Base-by-base conservation (phyloP, 2,888 invertebrate genomes). In the Drosophila mulleri region DNA sequence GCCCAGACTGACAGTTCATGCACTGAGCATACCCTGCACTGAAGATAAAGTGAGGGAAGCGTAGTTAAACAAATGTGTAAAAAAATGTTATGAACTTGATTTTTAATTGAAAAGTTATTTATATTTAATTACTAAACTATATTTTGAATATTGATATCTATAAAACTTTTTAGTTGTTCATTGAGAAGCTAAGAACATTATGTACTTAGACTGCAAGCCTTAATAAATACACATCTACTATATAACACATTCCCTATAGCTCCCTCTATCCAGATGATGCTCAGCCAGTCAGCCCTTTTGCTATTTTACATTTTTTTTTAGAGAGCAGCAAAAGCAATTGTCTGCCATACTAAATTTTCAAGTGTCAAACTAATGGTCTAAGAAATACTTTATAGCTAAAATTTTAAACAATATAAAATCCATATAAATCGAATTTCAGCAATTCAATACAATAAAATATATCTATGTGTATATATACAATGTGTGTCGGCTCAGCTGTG, bases 351-450 rank as follows among this genome's bases (percentile, higher is more conserved):
- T 87, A 84, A 89, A 89, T 86, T 86, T 78, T 78, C 85, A 82
- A 86, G 89, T 89, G 89, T 80, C 86, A 86, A 86, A 86, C 88
- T 84, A 86, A 86, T 89, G 89, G 86, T 73, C 84, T 87, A 89
- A 87, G 82, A 86, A 84, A 89, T 86, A 80, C 80, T 89, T 86
- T 85, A 84, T 88, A 70, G 83, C 88, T 70, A 66, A 75, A 78
- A 83, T 82, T 88, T 82, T 82, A 88, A 84, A 85, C 86, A 84
- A 88, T 85, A 88, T 83, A 77, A 70, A 72, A 75, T 57, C 75
- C 72, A 72, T 70, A 74, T 69, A 74, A 74, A 76, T 80, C 87
- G 82, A 83, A 80, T 82, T 85, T 56, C 66, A 82, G 72, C 67
- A 75, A 71, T 73, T 60, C 85, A 78, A 80, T 75, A 80, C 81